Evolutionary conservation across 2,888 invertebrate species (phyloP), one percentile per base, ranked within the genome.

Genomic region (Drosophila fungiperda): DNA sequence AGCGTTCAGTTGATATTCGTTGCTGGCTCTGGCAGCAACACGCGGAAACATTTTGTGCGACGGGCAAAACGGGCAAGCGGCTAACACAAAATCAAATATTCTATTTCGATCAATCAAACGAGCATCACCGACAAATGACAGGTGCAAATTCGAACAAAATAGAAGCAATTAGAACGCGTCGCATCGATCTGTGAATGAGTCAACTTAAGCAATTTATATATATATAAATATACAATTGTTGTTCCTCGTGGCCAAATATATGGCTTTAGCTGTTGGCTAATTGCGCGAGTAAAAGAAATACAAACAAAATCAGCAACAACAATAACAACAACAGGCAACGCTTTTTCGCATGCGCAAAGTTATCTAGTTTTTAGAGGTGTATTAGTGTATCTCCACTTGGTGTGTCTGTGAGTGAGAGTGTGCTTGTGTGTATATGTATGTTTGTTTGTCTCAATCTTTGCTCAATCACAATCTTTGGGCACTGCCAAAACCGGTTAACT

Each of bases 401-500:
- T 55, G 45, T 45, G 26, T 54, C 23, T 36, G 42, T 59, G 23
- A 62, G 11, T 57, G 20, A 7, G 6, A 20, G 33, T 64, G n/a
- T 48, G 48, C 50, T 53, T 58, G 33, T 52, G 52, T 35, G 50
- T 58, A 40, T 64, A n/a, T 73, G 48, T 57, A 26, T 64, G 64
- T 55, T 54, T 62, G 55, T 33, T 36, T 80, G 80, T 67, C 77
- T 89, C 89, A 89, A 89, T 89, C 85, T 89, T 89, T 89, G 82
- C 85, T 86, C 89, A 86, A 86, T 89, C 85, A 82, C 87, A 84
- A 73, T 85, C 82, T 89, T 84, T 86, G 82, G 89, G 87, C 84
- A 88, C 76, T 88, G 79, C 89, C 79, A 76, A 84, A 85, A 85
- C 85, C 71, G 87, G 85, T 85, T 85, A 87, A 83, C 82, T 83